These are phyloP conservation scores for Drosophila saltans DNA, from an alignment of 1,140 invertebrate genomes.

Conservation along the genomic window DNA sequence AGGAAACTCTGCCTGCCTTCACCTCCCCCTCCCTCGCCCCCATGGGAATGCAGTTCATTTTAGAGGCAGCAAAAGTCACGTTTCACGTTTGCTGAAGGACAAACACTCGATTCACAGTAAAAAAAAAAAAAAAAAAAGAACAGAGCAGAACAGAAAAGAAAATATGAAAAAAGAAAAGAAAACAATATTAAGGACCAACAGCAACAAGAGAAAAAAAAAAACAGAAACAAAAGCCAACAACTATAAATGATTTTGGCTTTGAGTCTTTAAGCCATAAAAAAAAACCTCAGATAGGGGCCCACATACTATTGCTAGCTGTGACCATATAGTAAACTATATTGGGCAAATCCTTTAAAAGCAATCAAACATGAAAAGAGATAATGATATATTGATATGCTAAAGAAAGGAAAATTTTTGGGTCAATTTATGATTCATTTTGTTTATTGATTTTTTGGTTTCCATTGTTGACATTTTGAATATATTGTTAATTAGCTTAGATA, in stretches of 20 bases:
- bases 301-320: not conserved
- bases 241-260: slow-evolving; percentile 9
- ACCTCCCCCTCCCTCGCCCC: not conserved
- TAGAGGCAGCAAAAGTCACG: slow-evolving; percentile 38
- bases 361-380: too few species aligned
- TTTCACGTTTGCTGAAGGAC: slow-evolving; percentile 28
- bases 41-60: slow-evolving; percentile 11
- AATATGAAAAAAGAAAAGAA: slow-evolving; percentile 16
- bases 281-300: not conserved
- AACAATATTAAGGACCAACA: slow-evolving; percentile 37
- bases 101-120: slow-evolving; percentile 1
- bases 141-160: slow-evolving; percentile 11
- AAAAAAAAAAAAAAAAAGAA: not conserved
- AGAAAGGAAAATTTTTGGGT: too few species aligned
- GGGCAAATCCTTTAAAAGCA: too few species aligned
- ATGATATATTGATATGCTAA: too few species aligned
- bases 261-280: not conserved
- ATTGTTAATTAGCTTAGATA: too few species aligned
- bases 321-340: too few species aligned
- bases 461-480: too few species aligned
- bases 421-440: too few species aligned
- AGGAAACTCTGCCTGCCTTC: not conserved
- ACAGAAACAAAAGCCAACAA: not conserved
- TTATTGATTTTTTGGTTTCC: too few species aligned
- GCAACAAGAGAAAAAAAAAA: not conserved